These are phyloP conservation scores for Macrophya annulata DNA, from an alignment of 2,888 invertebrate species.

Conservation along the genomic window DNA sequence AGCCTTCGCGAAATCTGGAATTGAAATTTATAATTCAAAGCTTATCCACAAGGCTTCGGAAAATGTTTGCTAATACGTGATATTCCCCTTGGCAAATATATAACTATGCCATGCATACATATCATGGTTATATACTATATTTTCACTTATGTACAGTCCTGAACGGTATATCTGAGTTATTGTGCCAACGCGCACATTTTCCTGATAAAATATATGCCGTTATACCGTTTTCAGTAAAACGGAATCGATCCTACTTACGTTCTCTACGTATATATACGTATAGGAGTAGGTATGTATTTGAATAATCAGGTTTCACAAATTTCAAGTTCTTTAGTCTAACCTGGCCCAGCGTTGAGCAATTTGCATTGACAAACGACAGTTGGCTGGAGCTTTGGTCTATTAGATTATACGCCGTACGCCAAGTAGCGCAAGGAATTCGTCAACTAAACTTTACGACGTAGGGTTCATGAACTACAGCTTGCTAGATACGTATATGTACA, in stretches of 20 bases:
- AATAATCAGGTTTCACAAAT: slow-evolving; percentile 46
- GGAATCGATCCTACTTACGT: slow-evolving; percentile 25
- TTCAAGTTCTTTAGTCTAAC: slow-evolving; percentile 46
- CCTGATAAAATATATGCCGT: slow-evolving; percentile 6
- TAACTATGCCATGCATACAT: background rate
- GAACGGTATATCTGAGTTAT: slow-evolving; percentile 6
- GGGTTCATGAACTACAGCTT: background rate
- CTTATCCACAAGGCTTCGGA: slow-evolving; percentile 39
- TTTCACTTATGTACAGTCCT: background rate
- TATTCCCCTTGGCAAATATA: slow-evolving; percentile 29
- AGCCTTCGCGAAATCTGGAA: slow-evolving; percentile 36
- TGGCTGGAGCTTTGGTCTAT: slow-evolving; percentile 43
- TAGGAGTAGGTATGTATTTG: slow-evolving; percentile 24
- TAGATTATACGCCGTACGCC: slow-evolving; percentile 27
- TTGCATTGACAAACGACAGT: slow-evolving; percentile 37
- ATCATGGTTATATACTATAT: background rate
- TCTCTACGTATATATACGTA: too few relatives aligned
- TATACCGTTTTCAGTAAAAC: background rate
- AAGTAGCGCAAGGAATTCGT: slow-evolving; percentile 35
- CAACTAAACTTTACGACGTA: slow-evolving; percentile 18
- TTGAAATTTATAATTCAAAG: slow-evolving; percentile 50
- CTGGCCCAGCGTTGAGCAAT: slow-evolving; percentile 41
- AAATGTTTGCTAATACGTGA: slow-evolving; percentile 51
- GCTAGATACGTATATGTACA: background rate
- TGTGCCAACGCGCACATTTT: slow-evolving; percentile 6